phyloP scores from a whole-genome alignment of 2,797 vertebrate genomes.

The Neosilurus hyrtlii region DNA sequence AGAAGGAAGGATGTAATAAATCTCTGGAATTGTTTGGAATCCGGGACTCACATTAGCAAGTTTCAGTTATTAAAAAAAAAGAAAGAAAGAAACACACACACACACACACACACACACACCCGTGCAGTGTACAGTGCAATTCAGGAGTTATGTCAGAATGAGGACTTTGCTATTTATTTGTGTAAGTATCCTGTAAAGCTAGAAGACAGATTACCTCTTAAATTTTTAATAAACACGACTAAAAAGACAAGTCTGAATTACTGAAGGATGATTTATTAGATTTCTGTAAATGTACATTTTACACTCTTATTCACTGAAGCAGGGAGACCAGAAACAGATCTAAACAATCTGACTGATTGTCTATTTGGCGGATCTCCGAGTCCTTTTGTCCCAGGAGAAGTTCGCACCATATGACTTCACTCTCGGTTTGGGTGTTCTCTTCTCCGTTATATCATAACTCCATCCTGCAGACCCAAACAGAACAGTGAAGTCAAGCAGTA shows the following conservation, averaged over 20 bases:
- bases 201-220: background rate
- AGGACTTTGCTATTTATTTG: background rate
- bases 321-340: conserved; percentile 52
- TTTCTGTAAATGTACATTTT: conserved; percentile 22
- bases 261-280: conserved; percentile 49
- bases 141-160: conserved; percentile 26
- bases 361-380: conserved; percentile 92
- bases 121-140: background rate
- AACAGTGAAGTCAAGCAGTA: conserved; percentile 42
- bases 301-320: background rate
- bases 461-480: conserved; percentile 80
- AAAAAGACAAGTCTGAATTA: conserved; percentile 5
- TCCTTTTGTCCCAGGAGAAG: conserved; percentile 98
- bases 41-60: background rate
- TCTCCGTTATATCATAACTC: conserved; percentile 91
- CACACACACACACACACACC: too few relatives aligned
- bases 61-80: conserved; percentile 1
- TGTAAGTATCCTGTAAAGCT: background rate
- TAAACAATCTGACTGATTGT: conserved; percentile 67
- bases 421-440: conserved; percentile 85
- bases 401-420: conserved; percentile 96
- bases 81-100: too few relatives aligned
- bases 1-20: conserved; percentile 7
- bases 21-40: background rate
- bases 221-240: background rate